phyloP scores from a whole-genome alignment of 1,140 invertebrate species.

The Cotesia vestalis region DNA sequence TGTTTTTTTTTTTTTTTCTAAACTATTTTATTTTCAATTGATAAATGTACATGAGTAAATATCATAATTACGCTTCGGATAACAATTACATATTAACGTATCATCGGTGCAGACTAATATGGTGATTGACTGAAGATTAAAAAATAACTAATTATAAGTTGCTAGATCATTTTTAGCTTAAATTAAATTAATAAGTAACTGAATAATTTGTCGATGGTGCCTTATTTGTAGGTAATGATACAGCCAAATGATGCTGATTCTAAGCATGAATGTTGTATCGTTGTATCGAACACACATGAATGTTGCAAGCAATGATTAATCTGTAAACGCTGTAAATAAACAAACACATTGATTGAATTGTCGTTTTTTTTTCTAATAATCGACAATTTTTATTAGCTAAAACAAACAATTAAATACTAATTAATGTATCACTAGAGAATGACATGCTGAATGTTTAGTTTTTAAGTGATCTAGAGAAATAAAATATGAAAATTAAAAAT shows the following conservation, averaged over 20 bases:
- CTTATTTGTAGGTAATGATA: slow-evolving; percentile 60
- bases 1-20: neutral
- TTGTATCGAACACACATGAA: slow-evolving; percentile 37
- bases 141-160: slow-evolving; percentile 35
- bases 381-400: neutral
- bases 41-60: slow-evolving; percentile 43
- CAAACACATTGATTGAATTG: slow-evolving; percentile 18
- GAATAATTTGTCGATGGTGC: slow-evolving; percentile 66
- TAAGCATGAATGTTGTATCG: slow-evolving; percentile 40
- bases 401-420: slow-evolving; percentile 35
- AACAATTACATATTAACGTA: slow-evolving; percentile 50
- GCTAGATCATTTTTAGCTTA: slow-evolving; percentile 50
- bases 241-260: slow-evolving; percentile 42
- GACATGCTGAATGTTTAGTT: slow-evolving; percentile 36
- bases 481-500: slow-evolving; percentile 8
- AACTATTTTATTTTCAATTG: slow-evolving; percentile 40
- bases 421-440: slow-evolving; percentile 40
- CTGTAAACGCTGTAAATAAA: slow-evolving; percentile 55
- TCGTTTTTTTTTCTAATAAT: slow-evolving; percentile 16
- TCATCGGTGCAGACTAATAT: slow-evolving; percentile 45
- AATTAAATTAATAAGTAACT: slow-evolving; percentile 39
- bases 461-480: slow-evolving; percentile 28
- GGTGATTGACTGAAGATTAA: slow-evolving; percentile 46
- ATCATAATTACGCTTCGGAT: slow-evolving; percentile 49
- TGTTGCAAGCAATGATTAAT: slow-evolving; percentile 52